Conservation (phyloP, 2,113 vertebrate species). For the Rhabdornis inornatus region DNA sequence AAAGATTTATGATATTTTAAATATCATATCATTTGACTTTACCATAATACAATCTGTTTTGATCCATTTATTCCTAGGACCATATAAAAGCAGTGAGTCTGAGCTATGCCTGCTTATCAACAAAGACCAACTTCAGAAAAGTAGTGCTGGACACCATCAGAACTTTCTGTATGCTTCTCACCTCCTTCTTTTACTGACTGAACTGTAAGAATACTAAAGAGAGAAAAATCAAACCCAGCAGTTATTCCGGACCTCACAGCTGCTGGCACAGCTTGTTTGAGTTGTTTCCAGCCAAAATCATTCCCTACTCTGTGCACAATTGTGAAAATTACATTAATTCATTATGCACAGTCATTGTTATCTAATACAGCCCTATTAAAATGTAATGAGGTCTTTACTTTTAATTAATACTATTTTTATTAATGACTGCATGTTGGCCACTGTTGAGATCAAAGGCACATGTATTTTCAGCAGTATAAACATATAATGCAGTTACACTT, state of each 20-base stretch:
- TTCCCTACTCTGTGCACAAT: neutral
- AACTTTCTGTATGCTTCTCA: neutral
- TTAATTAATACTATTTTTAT: constrained; percentile 14
- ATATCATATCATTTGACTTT: neutral
- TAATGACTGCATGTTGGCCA: neutral
- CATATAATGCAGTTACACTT: neutral
- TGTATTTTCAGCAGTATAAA: neutral
- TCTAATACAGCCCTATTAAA: neutral
- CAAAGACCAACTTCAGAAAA: neutral
- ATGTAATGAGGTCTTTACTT: neutral
- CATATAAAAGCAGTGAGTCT: neutral
- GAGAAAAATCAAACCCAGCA: constrained; percentile 10
- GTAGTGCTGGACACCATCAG: neutral
- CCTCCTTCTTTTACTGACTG: neutral
- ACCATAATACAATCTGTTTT: neutral
- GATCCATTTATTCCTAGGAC: neutral
- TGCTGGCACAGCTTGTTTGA: neutral
- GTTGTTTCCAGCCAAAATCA: constrained; percentile 16
- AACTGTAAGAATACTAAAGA: neutral
- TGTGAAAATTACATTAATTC: neutral
- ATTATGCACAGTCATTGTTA: neutral
- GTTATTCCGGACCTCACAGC: constrained; percentile 15
- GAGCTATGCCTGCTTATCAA: neutral
- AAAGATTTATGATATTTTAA: too few species aligned
- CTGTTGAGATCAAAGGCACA: neutral